Conservation (phyloP, 2,797 vertebrate species). For the Setipinna tenuifilis region DNA sequence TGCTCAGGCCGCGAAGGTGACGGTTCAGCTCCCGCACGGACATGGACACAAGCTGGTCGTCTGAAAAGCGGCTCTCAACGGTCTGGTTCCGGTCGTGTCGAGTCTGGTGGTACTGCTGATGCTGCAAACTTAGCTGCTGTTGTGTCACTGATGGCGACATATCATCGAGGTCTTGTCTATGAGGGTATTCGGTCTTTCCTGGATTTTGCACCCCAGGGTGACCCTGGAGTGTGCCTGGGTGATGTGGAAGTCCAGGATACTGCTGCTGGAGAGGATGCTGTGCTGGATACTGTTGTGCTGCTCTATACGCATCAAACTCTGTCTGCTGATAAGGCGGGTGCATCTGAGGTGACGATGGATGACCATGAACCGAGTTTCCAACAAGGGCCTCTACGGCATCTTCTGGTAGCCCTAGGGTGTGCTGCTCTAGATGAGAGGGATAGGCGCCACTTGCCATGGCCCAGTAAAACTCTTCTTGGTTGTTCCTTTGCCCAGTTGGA, state of each 20-base stretch:
- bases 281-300: conserved; percentile 80
- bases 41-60: conserved; percentile 98
- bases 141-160: conserved; percentile 70
- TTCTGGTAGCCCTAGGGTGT: conserved; percentile 91
- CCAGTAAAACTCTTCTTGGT: conserved; percentile 94
- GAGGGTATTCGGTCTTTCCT: conserved; percentile 78
- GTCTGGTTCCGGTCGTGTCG: conserved; percentile 62
- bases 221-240: conserved; percentile 77
- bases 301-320: conserved; percentile 87
- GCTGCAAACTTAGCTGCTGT: conserved; percentile 83
- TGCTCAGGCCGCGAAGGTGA: conserved; percentile 92
- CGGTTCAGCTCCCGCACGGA: conserved; percentile 96
- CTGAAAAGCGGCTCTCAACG: conserved; percentile 87
- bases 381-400: conserved; percentile 96
- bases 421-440: conserved; percentile 92
- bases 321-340: conserved; percentile 82
- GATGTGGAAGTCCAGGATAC: conserved; percentile 81
- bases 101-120: conserved; percentile 69
- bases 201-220: conserved; percentile 67
- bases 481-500: conserved; percentile 88
- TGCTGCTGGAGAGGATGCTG: conserved; percentile 79
- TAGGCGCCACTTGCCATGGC: conserved; percentile 85
- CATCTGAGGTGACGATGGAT: conserved; percentile 79
- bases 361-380: conserved; percentile 77
- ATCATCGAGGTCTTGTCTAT: conserved; percentile 82